Percentiles rank a stretch among this genome's conserved stretches.
Conservation (phyloP, 2,888 invertebrate species). For the Erebia ligea region DNA sequence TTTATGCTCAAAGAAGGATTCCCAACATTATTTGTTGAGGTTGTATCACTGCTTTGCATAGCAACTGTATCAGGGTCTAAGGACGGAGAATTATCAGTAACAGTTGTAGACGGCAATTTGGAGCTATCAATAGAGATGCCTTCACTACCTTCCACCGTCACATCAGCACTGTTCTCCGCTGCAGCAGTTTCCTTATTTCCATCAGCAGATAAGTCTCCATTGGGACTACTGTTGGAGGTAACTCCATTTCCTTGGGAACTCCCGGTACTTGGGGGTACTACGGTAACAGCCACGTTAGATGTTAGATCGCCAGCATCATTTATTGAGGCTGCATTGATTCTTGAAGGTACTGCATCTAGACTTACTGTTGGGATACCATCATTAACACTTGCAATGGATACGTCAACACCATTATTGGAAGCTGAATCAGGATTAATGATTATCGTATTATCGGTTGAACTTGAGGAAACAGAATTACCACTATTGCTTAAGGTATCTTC, state of each 20-base stretch:
- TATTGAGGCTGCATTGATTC: too few species aligned
- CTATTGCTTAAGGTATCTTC: neutral
- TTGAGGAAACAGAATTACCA: neutral
- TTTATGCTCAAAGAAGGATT: too few species aligned
- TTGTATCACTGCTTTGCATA: too few species aligned
- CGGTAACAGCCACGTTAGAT: neutral
- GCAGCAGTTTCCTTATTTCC: neutral
- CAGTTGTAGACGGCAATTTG: neutral
- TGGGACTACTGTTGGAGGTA: neutral
- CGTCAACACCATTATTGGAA: neutral
- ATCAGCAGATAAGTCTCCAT: neutral
- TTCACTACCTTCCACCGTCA: slow-evolving; percentile 5
- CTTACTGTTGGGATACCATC: neutral
- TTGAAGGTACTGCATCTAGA: too few species aligned
- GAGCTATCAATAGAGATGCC: neutral
- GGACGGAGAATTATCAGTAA: too few species aligned
- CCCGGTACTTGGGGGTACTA: neutral
- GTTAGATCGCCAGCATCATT: neutral
- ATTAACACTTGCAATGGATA: neutral
- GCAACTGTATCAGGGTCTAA: neutral
- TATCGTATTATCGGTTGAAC: slow-evolving; percentile 3
- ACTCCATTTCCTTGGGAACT: neutral
- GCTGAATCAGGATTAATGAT: neutral
- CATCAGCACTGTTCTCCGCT: neutral
- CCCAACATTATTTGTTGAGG: too few species aligned